Evolutionary conservation across 2,888 invertebrate genomes (phyloP).

Genomic region (Luperina nickerlii): DNA sequence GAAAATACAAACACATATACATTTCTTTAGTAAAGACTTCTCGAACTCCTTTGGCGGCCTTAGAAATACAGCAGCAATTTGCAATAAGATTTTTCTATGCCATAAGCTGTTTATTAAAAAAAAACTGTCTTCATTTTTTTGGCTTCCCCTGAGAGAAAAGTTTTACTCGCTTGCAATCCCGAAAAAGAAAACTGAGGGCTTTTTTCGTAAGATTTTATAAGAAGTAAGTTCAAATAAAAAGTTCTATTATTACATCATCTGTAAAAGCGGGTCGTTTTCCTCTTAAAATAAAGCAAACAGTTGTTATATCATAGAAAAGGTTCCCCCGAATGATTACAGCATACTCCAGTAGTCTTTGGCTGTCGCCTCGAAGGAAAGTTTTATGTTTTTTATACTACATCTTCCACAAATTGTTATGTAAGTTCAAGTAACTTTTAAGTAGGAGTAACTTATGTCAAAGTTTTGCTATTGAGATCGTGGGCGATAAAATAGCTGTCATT

Average conservation of each 20-base stretch:
- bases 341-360: not conserved
- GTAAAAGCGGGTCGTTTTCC: not conserved
- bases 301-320: conserved; percentile 26
- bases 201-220: conserved; percentile 24
- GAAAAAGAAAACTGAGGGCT: conserved; percentile 4
- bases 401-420: not conserved
- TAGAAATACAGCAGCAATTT: conserved; percentile 28
- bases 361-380: not conserved
- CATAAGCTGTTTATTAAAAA: conserved; percentile 9
- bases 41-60: not conserved
- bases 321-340: conserved; percentile 16
- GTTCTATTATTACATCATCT: conserved; percentile 21
- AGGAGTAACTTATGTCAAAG: not conserved
- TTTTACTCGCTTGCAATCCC: conserved; percentile 9
- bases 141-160: conserved; percentile 22
- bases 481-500: conserved; percentile 7
- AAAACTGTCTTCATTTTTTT: conserved; percentile 26
- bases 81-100: not conserved
- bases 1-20: conserved; percentile 1
- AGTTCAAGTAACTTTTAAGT: not conserved
- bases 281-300: not conserved
- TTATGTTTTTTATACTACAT: not conserved
- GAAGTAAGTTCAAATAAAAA: conserved; percentile 6
- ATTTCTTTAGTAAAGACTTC: not conserved
- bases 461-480: conserved; percentile 4